Evolutionary conservation across 2,888 invertebrate genomes (phyloP), one percentile per base, ranked within the genome.

Genomic region (Hermaeophaga mercurialis): DNA sequence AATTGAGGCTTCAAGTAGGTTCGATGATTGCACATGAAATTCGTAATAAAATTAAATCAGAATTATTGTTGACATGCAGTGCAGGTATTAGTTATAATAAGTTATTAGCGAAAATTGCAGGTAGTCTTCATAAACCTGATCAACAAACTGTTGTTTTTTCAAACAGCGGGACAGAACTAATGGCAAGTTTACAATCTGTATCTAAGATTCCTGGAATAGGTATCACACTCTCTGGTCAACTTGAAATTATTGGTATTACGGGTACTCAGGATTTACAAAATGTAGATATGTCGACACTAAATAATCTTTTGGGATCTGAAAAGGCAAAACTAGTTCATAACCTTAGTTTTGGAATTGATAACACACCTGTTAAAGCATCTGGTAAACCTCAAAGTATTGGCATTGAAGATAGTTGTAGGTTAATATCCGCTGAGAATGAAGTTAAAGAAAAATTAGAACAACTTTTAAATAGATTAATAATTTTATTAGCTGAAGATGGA

Each of bases 11-110:
- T 66, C 82, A 80, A 55, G 77, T 87, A 65, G 92, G 89, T 64
- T 85, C 89, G 62, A 82, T 84, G 67, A 85, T 94, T 68, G 91
- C 92, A 18, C 82, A 83, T 68, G 88, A 91, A 71, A 89, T 93
- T 71, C 82, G 93, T 48, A 80, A 85, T 61, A 83, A 84, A 66
- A 80, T 93, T 64, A 81, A 80, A 64, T 80, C 82, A 55, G 86
- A 89, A 62, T 79, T 92, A 63, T 85, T 87, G 47, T 82, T 91
- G 58, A 91, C 91, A 1, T 85, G 86, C 66, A 90, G 91, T 80
- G 91, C 91, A 26, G 94, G 94, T 44, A 83, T 93, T 59, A 87
- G 89, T 24, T 89, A 91, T 69, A 94, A 93, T 75, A 94, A 94
- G 78, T 76, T 93, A 56, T 75, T 93, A 70, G 88, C 93, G 1